Conservation (phyloP, 37 sponge, comb jelly and placozoan genomes). For the Halichondria panicea region DNA sequence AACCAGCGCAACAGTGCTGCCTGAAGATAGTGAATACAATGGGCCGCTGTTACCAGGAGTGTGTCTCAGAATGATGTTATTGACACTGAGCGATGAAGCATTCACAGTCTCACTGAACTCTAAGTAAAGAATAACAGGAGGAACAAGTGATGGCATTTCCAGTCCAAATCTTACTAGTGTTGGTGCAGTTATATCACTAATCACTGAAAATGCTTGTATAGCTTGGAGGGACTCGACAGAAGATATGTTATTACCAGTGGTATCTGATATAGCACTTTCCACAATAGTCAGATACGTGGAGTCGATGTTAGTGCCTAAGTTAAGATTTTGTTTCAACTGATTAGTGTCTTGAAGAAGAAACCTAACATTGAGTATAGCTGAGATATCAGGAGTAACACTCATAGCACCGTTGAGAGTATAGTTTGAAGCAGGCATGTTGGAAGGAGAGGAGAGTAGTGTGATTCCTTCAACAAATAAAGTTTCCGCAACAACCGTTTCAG, state of each 20-base stretch:
- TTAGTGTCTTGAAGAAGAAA: conserved; percentile 53
- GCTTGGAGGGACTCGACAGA: conserved; percentile 38
- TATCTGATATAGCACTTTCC: conserved; percentile 71
- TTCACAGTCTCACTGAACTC: conserved; percentile 85
- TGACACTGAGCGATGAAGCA: conserved; percentile 43
- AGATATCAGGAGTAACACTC: conserved; percentile 34
- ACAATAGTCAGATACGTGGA: conserved; percentile 68
- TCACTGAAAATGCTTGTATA: conserved; percentile 56
- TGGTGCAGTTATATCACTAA: conserved; percentile 67
- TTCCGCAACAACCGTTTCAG: conserved; percentile 76
- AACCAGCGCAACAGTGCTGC: conserved; percentile 34
- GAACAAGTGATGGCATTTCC: conserved; percentile 49
- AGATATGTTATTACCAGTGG: conserved; percentile 51
- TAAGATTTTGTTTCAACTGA: conserved; percentile 55
- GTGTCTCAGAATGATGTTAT: conserved; percentile 41
- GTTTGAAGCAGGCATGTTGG: conserved; percentile 5
- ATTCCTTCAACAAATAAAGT: conserved; percentile 31
- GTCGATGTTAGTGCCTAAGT: conserved; percentile 47
- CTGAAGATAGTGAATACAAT: conserved; percentile 12
- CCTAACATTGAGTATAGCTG: conserved; percentile 36
- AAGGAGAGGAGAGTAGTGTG: conserved; percentile 45
- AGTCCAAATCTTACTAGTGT: conserved; percentile 60
- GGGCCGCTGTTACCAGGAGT: conserved; percentile 4
- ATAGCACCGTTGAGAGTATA: conserved; percentile 30
- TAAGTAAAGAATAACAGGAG: conserved; percentile 61